These are phyloP conservation scores for Sinelater perroti DNA, from an alignment of 2,888 invertebrate species.

Conservation along the genomic window DNA sequence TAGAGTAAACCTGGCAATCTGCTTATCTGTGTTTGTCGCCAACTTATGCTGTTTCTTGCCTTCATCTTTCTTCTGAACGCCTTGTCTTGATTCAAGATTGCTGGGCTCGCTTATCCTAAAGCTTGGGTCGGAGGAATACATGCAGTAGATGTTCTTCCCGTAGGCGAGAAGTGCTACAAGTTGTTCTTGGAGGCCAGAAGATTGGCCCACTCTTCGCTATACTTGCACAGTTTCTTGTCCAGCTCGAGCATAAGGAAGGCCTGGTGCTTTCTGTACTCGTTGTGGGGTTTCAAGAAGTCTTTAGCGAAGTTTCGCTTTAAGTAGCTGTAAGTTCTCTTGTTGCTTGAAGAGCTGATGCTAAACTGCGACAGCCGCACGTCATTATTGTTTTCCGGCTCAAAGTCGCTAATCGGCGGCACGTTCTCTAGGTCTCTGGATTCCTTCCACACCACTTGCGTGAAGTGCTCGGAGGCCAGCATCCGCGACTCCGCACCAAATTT, in stretches of 20 bases:
- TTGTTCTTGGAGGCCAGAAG: slow-evolving; percentile 71
- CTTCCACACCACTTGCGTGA: slow-evolving; percentile 87
- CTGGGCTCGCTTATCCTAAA: slow-evolving; percentile 70
- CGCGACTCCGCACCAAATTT: slow-evolving; percentile 74
- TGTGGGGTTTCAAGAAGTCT: slow-evolving; percentile 79
- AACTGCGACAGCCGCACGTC: slow-evolving; percentile 51
- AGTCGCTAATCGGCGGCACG: slow-evolving; percentile 70
- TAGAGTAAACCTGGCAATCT: slow-evolving; percentile 63
- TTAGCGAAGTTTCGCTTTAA: slow-evolving; percentile 67
- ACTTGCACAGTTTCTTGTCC: slow-evolving; percentile 70
- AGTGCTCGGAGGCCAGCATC: slow-evolving; percentile 70
- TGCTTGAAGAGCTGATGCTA: slow-evolving; percentile 50
- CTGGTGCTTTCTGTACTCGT: slow-evolving; percentile 74
- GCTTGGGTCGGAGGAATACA: slow-evolving; percentile 76
- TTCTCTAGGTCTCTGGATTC: slow-evolving; percentile 77
- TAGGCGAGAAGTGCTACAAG: slow-evolving; percentile 79
- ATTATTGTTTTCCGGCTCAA: slow-evolving; percentile 57
- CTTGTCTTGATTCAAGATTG: slow-evolving; percentile 68
- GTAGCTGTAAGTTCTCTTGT: slow-evolving; percentile 30
- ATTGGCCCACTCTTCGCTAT: slow-evolving; percentile 78
- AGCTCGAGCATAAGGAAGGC: slow-evolving; percentile 74
- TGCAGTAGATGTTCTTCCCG: slow-evolving; percentile 85
- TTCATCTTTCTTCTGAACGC: slow-evolving; percentile 15
- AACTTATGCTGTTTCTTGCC: background rate
- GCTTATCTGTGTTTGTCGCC: slow-evolving; percentile 42